A percentile compares a stretch with the other conserved stretches of the same genome.
phyloP scores from a whole-genome alignment of 2,888 invertebrate species.

The Pterostichus niger region DNA sequence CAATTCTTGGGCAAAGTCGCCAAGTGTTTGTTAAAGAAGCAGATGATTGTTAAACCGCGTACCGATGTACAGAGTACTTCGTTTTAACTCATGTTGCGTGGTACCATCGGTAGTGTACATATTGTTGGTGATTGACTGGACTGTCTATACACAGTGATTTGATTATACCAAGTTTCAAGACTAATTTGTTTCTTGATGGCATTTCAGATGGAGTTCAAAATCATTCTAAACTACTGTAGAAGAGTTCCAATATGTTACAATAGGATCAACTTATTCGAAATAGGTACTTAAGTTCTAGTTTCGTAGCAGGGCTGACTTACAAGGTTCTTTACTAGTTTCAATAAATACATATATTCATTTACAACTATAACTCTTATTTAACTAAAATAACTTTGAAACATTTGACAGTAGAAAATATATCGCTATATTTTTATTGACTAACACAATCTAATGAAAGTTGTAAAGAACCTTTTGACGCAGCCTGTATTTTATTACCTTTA shows the following conservation, averaged over 20 bases:
- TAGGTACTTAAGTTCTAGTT: slow-evolving; percentile 40
- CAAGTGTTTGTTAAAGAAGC: slow-evolving; percentile 42
- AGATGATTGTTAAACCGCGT: slow-evolving; percentile 40
- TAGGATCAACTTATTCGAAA: slow-evolving; percentile 10
- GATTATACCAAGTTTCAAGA: background rate
- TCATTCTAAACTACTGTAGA: slow-evolving; percentile 43
- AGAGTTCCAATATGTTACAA: slow-evolving; percentile 39
- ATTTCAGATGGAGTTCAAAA: slow-evolving; percentile 17
- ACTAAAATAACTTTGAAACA: background rate
- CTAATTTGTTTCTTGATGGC: background rate
- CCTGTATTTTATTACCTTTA: slow-evolving; percentile 24
- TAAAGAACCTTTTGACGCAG: no score
- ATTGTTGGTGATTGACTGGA: background rate
- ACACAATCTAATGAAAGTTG: no score
- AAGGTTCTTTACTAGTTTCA: no score
- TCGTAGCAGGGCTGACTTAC: background rate
- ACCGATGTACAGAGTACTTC: slow-evolving; percentile 48
- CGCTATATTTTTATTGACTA: no score
- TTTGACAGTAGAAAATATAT: no score
- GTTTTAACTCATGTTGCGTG: slow-evolving; percentile 45
- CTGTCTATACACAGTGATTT: background rate
- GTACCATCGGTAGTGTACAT: slow-evolving; percentile 56
- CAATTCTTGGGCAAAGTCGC: slow-evolving; percentile 49
- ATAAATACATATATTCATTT: no score
- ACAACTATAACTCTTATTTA: no score